Percentiles rank a stretch among this genome's conserved stretches.
Conservation (phyloP, 2,888 invertebrate species). For the Microctonus hyperodae region DNA sequence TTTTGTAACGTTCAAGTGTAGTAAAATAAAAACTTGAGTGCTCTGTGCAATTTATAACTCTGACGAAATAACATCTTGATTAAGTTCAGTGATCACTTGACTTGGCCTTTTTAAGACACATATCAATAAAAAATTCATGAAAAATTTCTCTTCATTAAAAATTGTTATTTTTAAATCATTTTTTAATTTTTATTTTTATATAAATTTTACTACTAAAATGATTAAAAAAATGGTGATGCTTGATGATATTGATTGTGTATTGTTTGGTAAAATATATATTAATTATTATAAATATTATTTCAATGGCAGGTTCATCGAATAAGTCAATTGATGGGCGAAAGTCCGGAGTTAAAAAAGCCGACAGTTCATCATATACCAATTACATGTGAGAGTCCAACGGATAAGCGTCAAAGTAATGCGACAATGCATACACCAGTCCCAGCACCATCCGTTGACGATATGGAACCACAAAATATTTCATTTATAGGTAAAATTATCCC, state of each 20-base stretch:
- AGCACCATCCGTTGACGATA: constrained; percentile 79
- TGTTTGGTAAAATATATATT: neutral
- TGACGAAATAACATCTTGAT: constrained; percentile 1
- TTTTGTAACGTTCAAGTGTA: neutral
- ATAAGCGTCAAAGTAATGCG: constrained; percentile 54
- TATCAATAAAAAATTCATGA: neutral
- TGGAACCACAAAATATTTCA: constrained; percentile 93
- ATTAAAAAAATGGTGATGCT: constrained; percentile 39
- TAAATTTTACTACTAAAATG: too few relatives aligned
- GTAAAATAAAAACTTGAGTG: neutral
- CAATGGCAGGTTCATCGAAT: constrained; percentile 58
- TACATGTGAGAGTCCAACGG: constrained; percentile 57
- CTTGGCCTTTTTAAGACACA: neutral
- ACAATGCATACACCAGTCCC: constrained; percentile 69
- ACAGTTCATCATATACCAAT: constrained; percentile 58
- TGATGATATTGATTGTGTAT: neutral
- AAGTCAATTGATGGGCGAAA: constrained; percentile 62
- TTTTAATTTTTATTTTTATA: too few relatives aligned
- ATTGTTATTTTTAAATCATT: too few relatives aligned
- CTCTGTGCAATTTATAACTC: neutral
- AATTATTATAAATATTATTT: constrained; percentile 25
- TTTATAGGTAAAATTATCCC: constrained; percentile 75
- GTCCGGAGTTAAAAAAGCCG: constrained; percentile 59
- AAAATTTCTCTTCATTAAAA: neutral
- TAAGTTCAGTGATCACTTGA: neutral